Evolutionary conservation across 1,140 invertebrate genomes (phyloP).

Genomic region (Pseudomyrmex sp.): DNA sequence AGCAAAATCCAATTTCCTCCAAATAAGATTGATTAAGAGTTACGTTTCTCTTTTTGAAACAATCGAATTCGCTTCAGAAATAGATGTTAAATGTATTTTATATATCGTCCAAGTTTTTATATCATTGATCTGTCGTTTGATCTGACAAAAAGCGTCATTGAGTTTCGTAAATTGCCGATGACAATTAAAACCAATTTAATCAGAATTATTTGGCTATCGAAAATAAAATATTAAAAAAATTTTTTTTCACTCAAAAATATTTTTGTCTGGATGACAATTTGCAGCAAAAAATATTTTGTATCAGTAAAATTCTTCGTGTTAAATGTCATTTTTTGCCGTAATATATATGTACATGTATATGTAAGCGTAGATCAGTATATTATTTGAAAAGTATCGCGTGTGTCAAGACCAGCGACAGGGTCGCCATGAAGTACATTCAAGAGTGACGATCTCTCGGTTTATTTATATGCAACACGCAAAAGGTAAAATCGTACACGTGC

Average conservation of each 20-base stretch:
- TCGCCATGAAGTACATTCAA: background rate
- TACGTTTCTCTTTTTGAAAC: background rate
- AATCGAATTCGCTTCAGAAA: background rate
- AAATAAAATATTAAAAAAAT: background rate
- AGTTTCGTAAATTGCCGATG: background rate
- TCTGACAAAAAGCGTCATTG: background rate
- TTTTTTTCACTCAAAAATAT: background rate
- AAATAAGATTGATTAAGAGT: constrained; percentile 13
- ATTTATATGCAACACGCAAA: constrained; percentile 37
- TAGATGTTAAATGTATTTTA: background rate
- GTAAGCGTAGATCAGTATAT: background rate
- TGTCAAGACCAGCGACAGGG: background rate
- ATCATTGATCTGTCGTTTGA: background rate
- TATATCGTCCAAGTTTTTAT: background rate
- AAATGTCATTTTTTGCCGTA: background rate
- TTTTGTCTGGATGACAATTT: too few species aligned
- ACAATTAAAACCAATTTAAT: background rate
- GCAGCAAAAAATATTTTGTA: background rate
- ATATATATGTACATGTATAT: constrained; percentile 17
- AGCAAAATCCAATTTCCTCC: background rate
- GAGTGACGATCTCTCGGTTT: background rate
- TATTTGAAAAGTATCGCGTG: constrained; percentile 1
- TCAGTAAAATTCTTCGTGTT: too few species aligned
- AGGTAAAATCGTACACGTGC: constrained; percentile 24
- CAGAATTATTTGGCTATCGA: background rate